A percentile compares a stretch with the other conserved stretches of the same genome.
These are phyloP conservation scores for Spodoptera frugiperda DNA, from an alignment of 1,140 invertebrate genomes.

Conservation along the genomic window DNA sequence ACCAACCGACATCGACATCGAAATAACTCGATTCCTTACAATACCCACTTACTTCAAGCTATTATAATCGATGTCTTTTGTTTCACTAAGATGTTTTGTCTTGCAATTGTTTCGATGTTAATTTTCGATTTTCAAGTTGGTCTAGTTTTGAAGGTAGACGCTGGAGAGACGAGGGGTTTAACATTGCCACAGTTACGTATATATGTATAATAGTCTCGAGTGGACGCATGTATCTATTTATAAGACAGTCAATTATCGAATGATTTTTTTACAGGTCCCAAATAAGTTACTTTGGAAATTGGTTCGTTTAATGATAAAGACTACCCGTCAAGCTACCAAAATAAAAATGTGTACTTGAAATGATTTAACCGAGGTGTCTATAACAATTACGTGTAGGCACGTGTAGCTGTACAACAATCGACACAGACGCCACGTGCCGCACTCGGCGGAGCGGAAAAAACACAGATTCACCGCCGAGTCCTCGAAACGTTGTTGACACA, in stretches of 20 bases:
- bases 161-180: background rate
- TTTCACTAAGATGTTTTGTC: conserved; percentile 17
- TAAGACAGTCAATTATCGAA: too few relatives aligned
- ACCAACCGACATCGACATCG: conserved; percentile 42
- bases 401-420: conserved; percentile 49
- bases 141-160: background rate
- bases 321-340: too few relatives aligned
- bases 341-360: too few relatives aligned
- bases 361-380: background rate
- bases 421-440: conserved; percentile 44
- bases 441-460: conserved; percentile 53
- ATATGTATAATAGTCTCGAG: too few relatives aligned
- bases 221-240: too few relatives aligned
- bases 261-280: too few relatives aligned
- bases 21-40: conserved; percentile 58
- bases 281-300: too few relatives aligned
- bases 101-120: background rate
- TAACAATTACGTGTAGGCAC: conserved; percentile 27
- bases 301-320: too few relatives aligned
- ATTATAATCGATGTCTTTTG: conserved; percentile 40
- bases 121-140: conserved; percentile 6
- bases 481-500: conserved; percentile 79
- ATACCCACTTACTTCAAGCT: conserved; percentile 30
- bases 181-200: too few relatives aligned
- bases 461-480: conserved; percentile 49